Percentiles rank a stretch among this genome's conserved stretches.
Conservation (phyloP, 2,113 vertebrate species). For the Hepsetus odoe region DNA sequence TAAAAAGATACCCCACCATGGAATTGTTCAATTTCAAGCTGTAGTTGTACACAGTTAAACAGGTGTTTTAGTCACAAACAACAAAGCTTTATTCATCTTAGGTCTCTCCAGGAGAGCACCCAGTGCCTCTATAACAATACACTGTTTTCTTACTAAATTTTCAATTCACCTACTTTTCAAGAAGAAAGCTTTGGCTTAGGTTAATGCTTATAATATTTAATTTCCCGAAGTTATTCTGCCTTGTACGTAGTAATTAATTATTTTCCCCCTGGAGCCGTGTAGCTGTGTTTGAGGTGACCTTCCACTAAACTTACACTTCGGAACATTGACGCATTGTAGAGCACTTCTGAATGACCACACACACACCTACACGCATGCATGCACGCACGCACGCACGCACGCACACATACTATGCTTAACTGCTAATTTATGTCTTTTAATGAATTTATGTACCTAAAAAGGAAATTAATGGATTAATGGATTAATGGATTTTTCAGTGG, state of each 20-base stretch:
- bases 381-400: no score
- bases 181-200: neutral
- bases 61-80: neutral
- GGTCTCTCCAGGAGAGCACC: neutral
- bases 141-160: neutral
- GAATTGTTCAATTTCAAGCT: no score
- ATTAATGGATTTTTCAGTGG: no score
- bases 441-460: no score
- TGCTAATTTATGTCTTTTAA: no score
- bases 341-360: neutral
- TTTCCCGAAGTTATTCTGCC: neutral
- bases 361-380: neutral
- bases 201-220: neutral
- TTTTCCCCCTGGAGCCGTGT: neutral
- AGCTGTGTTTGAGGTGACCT: neutral
- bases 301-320: neutral
- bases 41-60: neutral
- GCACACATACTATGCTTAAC: no score
- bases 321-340: neutral
- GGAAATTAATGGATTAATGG: no score
- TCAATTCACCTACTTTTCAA: neutral
- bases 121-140: neutral
- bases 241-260: neutral
- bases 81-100: neutral
- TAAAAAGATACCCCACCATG: neutral